Evolutionary conservation across 2,888 invertebrate genomes (phyloP).

Genomic region (Ichneumoninae sp.): DNA sequence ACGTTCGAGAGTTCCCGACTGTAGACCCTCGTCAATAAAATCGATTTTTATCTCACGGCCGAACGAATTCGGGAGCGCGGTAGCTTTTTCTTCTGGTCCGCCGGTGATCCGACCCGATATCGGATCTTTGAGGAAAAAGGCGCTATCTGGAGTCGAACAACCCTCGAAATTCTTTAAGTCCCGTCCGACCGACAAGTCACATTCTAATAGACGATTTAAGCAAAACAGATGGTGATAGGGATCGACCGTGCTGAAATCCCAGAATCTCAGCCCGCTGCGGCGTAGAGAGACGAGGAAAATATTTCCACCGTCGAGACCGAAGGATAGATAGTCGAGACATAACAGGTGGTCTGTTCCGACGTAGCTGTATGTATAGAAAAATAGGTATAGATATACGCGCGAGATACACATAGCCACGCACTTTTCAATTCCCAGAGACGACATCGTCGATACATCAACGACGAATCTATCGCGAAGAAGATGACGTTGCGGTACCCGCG

Average conservation of each 20-base stretch:
- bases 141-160: neutral
- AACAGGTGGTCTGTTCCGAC: slow-evolving; percentile 8
- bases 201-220: slow-evolving; percentile 63
- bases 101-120: slow-evolving; percentile 18
- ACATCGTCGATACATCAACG: slow-evolving; percentile 45
- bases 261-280: neutral
- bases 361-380: neutral
- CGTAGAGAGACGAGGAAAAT: neutral
- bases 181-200: slow-evolving; percentile 32
- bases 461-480: slow-evolving; percentile 37
- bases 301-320: neutral
- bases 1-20: slow-evolving; percentile 7
- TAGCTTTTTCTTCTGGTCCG: slow-evolving; percentile 17
- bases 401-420: slow-evolving; percentile 2
- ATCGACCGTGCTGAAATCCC: slow-evolving; percentile 49
- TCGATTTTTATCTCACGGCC: slow-evolving; percentile 39
- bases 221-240: slow-evolving; percentile 57
- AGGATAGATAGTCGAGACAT: neutral
- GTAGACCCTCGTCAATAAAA: slow-evolving; percentile 54
- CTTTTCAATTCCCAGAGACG: slow-evolving; percentile 30
- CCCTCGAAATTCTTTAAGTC: slow-evolving; percentile 16
- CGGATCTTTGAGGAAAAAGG: slow-evolving; percentile 20
- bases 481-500: slow-evolving; percentile 31
- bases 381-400: neutral
- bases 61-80: slow-evolving; percentile 42